Conservation (phyloP, 1,140 invertebrate genomes). For the Drosophila pallidifrons region DNA sequence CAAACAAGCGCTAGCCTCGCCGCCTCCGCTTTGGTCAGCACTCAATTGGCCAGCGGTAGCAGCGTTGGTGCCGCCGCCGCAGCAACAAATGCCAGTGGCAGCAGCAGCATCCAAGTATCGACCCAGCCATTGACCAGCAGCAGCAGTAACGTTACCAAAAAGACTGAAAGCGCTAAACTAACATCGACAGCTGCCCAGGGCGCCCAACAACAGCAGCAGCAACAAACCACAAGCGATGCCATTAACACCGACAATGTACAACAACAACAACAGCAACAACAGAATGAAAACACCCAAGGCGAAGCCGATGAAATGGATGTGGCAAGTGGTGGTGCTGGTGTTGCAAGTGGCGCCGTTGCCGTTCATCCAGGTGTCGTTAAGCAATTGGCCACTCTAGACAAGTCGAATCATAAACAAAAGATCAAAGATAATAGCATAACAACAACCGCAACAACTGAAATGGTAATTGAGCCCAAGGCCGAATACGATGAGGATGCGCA, state of each 20-base stretch:
- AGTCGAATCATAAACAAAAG: constrained; percentile 78
- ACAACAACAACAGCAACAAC: constrained; percentile 61
- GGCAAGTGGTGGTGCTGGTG: constrained; percentile 47
- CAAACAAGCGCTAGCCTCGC: constrained; percentile 84
- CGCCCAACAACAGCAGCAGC: constrained; percentile 60
- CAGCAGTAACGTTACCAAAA: constrained; percentile 84
- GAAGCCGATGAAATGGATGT: constrained; percentile 70
- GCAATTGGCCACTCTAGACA: constrained; percentile 61
- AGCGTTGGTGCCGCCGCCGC: constrained; percentile 43
- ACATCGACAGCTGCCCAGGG: constrained; percentile 75
- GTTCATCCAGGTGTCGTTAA: constrained; percentile 72
- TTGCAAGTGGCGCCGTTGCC: constrained; percentile 47
- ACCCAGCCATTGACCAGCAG: constrained; percentile 82
- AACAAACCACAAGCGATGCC: constrained; percentile 79
- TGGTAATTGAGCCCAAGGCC: constrained; percentile 90
- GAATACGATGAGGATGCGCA: constrained; percentile 90
- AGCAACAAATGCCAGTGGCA: constrained; percentile 31
- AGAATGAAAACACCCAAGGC: constrained; percentile 69
- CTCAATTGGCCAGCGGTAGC: constrained; percentile 84
- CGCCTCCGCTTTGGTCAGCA: constrained; percentile 85
- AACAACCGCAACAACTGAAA: constrained; percentile 83
- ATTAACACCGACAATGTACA: constrained; percentile 84
- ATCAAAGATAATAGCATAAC: constrained; percentile 72
- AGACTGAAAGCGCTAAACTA: constrained; percentile 85
- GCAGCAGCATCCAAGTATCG: constrained; percentile 68